Conservation (phyloP, 2,888 invertebrate species). For the Drosophila buzzatii region DNA sequence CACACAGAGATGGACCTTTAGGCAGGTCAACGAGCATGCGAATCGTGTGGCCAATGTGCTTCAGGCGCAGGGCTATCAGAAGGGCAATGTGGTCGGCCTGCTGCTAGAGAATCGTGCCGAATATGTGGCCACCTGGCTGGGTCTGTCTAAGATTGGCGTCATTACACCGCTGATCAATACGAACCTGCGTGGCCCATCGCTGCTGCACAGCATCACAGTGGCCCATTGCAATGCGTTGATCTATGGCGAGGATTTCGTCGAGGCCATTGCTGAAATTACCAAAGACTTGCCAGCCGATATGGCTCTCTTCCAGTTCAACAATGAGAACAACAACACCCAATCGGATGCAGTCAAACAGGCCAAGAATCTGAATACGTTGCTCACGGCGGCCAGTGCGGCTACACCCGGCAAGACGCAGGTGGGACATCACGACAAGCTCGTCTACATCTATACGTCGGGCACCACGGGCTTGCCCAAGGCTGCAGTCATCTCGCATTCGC, state of each 20-base stretch:
- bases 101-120: conserved; percentile 96
- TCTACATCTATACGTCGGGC: conserved; percentile 99
- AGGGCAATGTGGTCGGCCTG: conserved; percentile 94
- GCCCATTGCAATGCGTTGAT: conserved; percentile 94
- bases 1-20: conserved; percentile 93
- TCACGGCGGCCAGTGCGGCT: conserved; percentile 80
- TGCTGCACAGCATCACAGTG: conserved; percentile 94
- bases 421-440: conserved; percentile 91
- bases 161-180: conserved; percentile 96
- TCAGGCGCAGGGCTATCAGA: conserved; percentile 91
- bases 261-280: conserved; percentile 89
- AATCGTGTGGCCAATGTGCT: conserved; percentile 93
- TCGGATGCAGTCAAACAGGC: conserved; percentile 67
- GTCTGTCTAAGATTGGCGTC: conserved; percentile 94
- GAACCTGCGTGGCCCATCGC: conserved; percentile 92
- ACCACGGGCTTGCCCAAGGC: conserved; percentile 99
- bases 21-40: conserved; percentile 94
- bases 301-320: conserved; percentile 87
- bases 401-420: conserved; percentile 73
- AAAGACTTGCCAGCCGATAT: conserved; percentile 89
- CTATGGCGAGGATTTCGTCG: conserved; percentile 87
- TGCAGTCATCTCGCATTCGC: conserved; percentile 96
- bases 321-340: conserved; percentile 73
- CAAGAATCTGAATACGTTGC: conserved; percentile 81
- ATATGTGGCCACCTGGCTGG: conserved; percentile 96